Conservation (phyloP, 2,113 vertebrate species). For the Siniperca chuatsi region DNA sequence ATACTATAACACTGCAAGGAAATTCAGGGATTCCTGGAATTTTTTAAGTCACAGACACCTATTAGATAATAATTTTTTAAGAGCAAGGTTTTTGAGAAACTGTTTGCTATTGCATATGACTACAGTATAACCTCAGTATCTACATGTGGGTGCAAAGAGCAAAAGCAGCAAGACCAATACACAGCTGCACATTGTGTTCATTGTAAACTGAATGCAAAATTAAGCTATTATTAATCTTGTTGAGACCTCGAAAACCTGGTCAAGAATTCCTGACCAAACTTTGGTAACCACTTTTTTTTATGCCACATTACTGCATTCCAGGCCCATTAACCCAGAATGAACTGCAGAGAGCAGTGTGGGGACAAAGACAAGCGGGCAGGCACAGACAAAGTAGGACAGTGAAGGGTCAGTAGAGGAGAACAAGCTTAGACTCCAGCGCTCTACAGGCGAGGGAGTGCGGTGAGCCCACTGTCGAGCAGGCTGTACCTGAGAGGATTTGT, state of each 20-base stretch:
- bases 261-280: neutral
- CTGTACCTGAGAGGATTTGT: slow-evolving; percentile 72
- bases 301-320: slow-evolving; percentile 17
- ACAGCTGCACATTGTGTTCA: neutral
- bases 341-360: neutral
- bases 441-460: slow-evolving; percentile 44
- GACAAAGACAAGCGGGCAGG: slow-evolving; percentile 43
- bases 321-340: slow-evolving; percentile 28
- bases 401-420: slow-evolving; percentile 63
- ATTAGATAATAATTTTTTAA: neutral
- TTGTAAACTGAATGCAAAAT: slow-evolving; percentile 2
- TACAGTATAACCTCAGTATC: neutral
- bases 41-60: neutral
- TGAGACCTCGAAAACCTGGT: slow-evolving; percentile 1
- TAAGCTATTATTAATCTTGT: neutral
- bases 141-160: neutral
- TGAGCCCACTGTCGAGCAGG: slow-evolving; percentile 51
- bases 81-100: neutral
- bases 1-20: neutral
- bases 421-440: slow-evolving; percentile 88
- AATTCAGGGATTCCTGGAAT: neutral
- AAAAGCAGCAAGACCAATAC: neutral
- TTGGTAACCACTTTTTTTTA: slow-evolving; percentile 3
- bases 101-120: neutral
- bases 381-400: slow-evolving; percentile 36